Evolutionary conservation across 1,140 invertebrate species (phyloP).

Genomic region (Drosophila micromelanica): DNA sequence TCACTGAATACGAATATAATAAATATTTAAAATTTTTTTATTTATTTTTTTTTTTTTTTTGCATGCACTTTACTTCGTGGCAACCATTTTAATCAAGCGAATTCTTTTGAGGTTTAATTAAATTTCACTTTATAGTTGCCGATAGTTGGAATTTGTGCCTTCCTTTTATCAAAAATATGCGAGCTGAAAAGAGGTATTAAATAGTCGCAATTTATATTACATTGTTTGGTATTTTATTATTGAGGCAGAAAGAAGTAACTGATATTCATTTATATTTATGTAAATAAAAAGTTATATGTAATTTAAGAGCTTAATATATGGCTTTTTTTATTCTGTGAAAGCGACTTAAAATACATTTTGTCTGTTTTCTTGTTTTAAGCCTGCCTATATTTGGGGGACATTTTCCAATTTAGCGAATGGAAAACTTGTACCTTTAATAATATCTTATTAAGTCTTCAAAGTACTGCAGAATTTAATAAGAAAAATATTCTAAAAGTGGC

Average conservation of each 20-base stretch:
- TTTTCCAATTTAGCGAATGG: too few relatives aligned
- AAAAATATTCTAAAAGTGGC: too few relatives aligned
- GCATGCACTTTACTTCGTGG: slow-evolving; percentile 3
- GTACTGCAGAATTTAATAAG: too few relatives aligned
- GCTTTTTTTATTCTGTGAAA: neutral
- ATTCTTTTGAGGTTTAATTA: slow-evolving; percentile 72
- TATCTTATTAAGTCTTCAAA: too few relatives aligned
- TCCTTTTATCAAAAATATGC: neutral
- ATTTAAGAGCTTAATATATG: neutral
- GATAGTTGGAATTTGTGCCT: slow-evolving; percentile 14
- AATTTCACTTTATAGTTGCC: slow-evolving; percentile 47
- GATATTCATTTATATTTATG: slow-evolving; percentile 11
- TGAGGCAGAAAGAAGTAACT: slow-evolving; percentile 24
- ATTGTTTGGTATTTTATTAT: slow-evolving; percentile 39
- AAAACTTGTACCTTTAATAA: too few relatives aligned
- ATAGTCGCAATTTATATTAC: slow-evolving; percentile 56
- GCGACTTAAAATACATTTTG: neutral
- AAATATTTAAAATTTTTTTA: slow-evolving; percentile 16
- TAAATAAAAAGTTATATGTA: neutral
- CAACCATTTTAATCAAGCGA: slow-evolving; percentile 60
- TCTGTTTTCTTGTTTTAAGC: too few relatives aligned
- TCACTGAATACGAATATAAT: slow-evolving; percentile 43
- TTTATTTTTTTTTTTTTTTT: slow-evolving; percentile 17
- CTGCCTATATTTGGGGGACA: too few relatives aligned
- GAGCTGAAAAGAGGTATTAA: slow-evolving; percentile 60